Evolutionary conservation across 2,888 invertebrate species (phyloP).

Genomic region (Macrosoma leucophasiata): DNA sequence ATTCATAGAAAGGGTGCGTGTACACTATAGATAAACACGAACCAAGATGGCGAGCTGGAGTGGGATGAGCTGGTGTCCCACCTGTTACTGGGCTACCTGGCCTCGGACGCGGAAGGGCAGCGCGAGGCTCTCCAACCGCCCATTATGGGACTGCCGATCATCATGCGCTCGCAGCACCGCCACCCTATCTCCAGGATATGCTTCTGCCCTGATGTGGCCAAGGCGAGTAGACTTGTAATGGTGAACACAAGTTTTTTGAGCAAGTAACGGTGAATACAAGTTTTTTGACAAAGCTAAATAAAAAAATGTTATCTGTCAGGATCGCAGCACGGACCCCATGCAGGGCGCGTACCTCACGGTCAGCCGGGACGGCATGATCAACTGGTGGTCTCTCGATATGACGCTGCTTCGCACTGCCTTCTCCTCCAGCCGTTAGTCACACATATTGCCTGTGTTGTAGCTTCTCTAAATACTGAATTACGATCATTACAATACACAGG

Average conservation of each 20-base stretch:
- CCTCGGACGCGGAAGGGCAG: conserved; percentile 78
- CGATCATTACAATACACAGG: too few relatives aligned
- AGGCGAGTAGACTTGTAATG: too few relatives aligned
- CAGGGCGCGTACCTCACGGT: conserved; percentile 84
- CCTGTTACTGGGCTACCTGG: conserved; percentile 82
- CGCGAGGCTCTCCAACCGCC: conserved; percentile 78
- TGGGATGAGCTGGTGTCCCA: conserved; percentile 90
- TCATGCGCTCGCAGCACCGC: conserved; percentile 80
- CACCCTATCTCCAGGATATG: conserved; percentile 79
- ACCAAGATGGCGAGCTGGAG: conserved; percentile 70
- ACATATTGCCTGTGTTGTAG: not conserved
- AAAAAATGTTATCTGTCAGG: conserved; percentile 43
- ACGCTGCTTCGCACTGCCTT: conserved; percentile 77
- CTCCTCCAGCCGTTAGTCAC: conserved; percentile 77
- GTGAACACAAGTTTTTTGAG: too few relatives aligned
- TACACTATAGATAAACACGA: conserved; percentile 79
- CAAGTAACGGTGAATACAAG: too few relatives aligned
- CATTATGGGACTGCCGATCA: conserved; percentile 74
- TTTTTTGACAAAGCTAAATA: too few relatives aligned
- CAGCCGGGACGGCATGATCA: conserved; percentile 85
- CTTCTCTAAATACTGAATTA: not conserved
- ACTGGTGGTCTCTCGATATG: conserved; percentile 86
- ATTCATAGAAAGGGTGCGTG: too few relatives aligned
- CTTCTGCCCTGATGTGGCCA: conserved; percentile 77
- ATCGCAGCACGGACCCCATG: conserved; percentile 72